Evolutionary conservation across 2,888 invertebrate genomes (phyloP).

Genomic region (Allophyes oxyacanthae): DNA sequence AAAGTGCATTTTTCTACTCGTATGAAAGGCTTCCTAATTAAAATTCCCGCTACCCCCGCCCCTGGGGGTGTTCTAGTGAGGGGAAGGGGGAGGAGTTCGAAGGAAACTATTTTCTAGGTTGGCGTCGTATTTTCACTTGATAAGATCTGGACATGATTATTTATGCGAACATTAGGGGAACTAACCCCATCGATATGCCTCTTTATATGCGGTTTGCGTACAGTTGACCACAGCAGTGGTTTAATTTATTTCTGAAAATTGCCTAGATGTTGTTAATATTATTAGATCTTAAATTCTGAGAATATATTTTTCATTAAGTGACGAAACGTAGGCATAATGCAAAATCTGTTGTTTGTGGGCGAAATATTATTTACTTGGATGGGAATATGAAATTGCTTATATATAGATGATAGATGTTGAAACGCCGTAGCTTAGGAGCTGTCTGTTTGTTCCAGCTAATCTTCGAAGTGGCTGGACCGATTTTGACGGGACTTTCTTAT

Average conservation of each 20-base stretch:
- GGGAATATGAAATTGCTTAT: too few relatives aligned
- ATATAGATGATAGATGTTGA: too few relatives aligned
- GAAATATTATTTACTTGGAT: too few relatives aligned
- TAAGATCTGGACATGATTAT: conserved; percentile 88
- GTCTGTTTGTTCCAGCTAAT: too few relatives aligned
- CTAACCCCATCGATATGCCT: conserved; percentile 85
- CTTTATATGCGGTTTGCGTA: conserved; percentile 80
- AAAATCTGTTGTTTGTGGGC: too few relatives aligned
- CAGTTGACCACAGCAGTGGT: conserved; percentile 51
- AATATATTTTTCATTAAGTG: too few relatives aligned
- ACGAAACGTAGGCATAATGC: too few relatives aligned
- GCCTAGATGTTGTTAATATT: too few relatives aligned
- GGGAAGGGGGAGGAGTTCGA: conserved; percentile 52
- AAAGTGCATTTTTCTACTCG: conserved; percentile 60
- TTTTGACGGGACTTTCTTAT: too few relatives aligned
- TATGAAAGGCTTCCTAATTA: conserved; percentile 76
- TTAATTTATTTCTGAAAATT: conserved; percentile 14
- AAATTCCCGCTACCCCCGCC: conserved; percentile 69
- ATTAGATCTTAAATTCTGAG: too few relatives aligned
- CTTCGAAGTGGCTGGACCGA: too few relatives aligned
- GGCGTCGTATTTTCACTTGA: conserved; percentile 85
- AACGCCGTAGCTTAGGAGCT: too few relatives aligned
- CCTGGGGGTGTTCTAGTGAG: conserved; percentile 35
- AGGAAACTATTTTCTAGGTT: conserved; percentile 82
- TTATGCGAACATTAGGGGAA: conserved; percentile 85